phyloP scores from a whole-genome alignment of 2,888 invertebrate species.

The Synergus laeviventris region DNA sequence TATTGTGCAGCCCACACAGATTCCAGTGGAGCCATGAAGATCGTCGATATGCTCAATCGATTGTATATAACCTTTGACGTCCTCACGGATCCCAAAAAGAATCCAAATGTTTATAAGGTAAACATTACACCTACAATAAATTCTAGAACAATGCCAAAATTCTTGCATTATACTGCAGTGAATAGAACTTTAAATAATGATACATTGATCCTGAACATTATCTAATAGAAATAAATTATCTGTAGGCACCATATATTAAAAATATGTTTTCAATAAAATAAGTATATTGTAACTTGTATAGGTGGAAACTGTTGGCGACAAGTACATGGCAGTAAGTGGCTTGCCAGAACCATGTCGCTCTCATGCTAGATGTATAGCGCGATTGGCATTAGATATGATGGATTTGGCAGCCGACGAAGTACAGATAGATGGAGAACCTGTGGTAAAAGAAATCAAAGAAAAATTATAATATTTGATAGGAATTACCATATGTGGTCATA shows the following conservation, averaged over 20 bases:
- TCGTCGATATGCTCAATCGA: conserved; percentile 94
- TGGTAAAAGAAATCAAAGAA: conserved; percentile 79
- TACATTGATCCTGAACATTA: no score
- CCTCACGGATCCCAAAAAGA: conserved; percentile 92
- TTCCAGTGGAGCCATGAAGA: conserved; percentile 96
- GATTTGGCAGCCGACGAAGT: conserved; percentile 90
- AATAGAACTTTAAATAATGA: no score
- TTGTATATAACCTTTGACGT: conserved; percentile 96
- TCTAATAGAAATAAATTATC: no score
- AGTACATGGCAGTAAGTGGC: conserved; percentile 98
- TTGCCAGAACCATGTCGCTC: conserved; percentile 93
- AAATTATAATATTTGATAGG: background rate
- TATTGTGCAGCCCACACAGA: conserved; percentile 95
- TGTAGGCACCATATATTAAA: no score
- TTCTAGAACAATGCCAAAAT: background rate
- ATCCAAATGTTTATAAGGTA: conserved; percentile 97
- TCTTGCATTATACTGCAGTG: no score
- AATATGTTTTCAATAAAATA: background rate
- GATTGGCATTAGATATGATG: conserved; percentile 96
- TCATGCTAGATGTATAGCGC: conserved; percentile 94
- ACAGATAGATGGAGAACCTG: conserved; percentile 90
- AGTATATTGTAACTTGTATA: conserved; percentile 69
- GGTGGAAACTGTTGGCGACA: conserved; percentile 98
- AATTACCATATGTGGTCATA: no score
- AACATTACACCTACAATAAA: background rate